A percentile compares a stretch with the other conserved stretches of the same genome.
phyloP scores from a whole-genome alignment of 2,888 invertebrate species.

The Lasioglossum zephyrum region DNA sequence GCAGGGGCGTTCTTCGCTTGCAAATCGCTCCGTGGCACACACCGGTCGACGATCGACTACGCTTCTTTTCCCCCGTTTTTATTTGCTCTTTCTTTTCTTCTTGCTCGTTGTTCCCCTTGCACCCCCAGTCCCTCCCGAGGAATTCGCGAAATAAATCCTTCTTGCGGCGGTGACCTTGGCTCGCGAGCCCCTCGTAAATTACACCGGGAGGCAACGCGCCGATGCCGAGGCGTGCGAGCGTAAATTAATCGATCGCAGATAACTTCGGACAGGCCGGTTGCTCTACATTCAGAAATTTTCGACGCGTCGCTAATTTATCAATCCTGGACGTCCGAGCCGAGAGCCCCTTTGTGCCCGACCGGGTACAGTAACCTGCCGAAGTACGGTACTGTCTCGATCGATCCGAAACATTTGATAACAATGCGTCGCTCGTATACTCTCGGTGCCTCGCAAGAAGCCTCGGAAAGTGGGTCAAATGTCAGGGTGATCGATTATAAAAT shows the following conservation, averaged over 20 bases:
- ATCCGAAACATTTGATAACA: not conserved
- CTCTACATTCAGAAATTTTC: constrained; percentile 59
- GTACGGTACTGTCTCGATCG: not conserved
- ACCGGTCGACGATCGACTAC: constrained; percentile 17
- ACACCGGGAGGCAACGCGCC: constrained; percentile 30
- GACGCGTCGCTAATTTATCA: constrained; percentile 46
- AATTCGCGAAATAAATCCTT: constrained; percentile 55
- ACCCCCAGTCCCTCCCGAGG: not conserved
- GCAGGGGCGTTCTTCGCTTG: constrained; percentile 53
- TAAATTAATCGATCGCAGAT: constrained; percentile 64
- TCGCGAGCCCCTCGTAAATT: constrained; percentile 52
- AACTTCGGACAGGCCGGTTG: constrained; percentile 41
- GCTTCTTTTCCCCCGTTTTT: not conserved
- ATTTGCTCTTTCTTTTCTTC: too few relatives aligned
- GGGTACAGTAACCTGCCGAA: not conserved
- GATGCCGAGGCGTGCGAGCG: constrained; percentile 18
- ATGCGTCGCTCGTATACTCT: too few relatives aligned
- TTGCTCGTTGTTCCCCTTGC: not conserved
- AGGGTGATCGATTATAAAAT: too few relatives aligned
- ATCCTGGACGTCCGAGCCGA: constrained; percentile 13
- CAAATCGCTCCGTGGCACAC: constrained; percentile 28
- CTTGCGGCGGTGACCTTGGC: constrained; percentile 45
- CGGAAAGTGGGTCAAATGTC: too few relatives aligned
- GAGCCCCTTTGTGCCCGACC: not conserved
- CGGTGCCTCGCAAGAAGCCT: too few relatives aligned